Conservation (phyloP, 92 coral and sea anemone genomes). For the Bergia puertoricense region DNA sequence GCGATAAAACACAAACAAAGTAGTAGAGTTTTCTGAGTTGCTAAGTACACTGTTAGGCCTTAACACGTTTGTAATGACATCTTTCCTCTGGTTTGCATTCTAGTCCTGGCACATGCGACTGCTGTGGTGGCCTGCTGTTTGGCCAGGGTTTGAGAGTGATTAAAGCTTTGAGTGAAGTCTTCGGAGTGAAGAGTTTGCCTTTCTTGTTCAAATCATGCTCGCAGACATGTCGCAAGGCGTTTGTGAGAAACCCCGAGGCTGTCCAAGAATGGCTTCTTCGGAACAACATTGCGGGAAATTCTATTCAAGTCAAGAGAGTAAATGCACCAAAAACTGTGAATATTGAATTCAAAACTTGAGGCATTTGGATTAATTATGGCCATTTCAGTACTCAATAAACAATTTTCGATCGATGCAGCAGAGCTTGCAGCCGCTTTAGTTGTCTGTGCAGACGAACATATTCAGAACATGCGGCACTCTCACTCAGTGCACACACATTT, state of each 20-base stretch:
- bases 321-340: not conserved
- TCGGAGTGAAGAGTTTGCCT: conserved; percentile 76
- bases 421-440: no score
- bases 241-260: conserved; percentile 72
- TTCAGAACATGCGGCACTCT: no score
- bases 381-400: not conserved
- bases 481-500: no score
- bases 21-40: no score
- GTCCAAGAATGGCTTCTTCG: conserved; percentile 74
- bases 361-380: no score
- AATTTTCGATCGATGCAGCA: no score
- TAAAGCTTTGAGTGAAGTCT: conserved; percentile 70
- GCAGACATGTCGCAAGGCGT: conserved; percentile 81
- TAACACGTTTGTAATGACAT: not conserved
- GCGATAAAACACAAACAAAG: no score
- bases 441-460: no score
- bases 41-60: no score
- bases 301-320: not conserved
- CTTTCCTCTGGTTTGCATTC: not conserved
- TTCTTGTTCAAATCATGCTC: conserved; percentile 85
- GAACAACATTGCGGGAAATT: conserved; percentile 39
- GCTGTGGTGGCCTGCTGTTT: conserved; percentile 83
- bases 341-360: not conserved
- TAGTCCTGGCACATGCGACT: conserved; percentile 85
- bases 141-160: conserved; percentile 90